Evolutionary conservation across 2,113 vertebrate species (phyloP).

Genomic region (Eurypyga helias): DNA sequence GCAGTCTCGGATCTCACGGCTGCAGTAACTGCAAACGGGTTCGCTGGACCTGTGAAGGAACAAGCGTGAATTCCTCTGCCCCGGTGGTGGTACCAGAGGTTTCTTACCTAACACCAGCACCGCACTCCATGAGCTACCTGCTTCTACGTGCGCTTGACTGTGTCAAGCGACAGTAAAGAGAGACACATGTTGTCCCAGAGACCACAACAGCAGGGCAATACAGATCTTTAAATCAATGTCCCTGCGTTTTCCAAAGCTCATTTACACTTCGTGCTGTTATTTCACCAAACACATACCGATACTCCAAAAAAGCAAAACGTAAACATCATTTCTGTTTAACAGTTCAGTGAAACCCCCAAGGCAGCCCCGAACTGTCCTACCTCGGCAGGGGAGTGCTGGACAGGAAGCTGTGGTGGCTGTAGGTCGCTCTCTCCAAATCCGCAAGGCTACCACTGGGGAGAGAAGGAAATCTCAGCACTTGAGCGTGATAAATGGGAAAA

Average conservation of each 20-base stretch:
- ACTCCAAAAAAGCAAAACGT: neutral
- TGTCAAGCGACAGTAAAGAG: neutral
- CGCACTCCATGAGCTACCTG: neutral
- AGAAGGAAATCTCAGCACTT: neutral
- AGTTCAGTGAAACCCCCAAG: neutral
- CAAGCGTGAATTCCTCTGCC: neutral
- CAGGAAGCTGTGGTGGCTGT: constrained; percentile 67
- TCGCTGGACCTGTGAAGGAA: neutral
- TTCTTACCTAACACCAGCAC: neutral
- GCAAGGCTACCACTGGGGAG: constrained; percentile 16
- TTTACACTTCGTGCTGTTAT: neutral
- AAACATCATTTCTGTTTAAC: neutral
- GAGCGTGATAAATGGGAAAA: neutral
- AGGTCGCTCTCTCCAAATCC: constrained; percentile 57
- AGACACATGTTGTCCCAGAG: neutral
- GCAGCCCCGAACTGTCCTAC: neutral
- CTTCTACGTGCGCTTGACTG: neutral
- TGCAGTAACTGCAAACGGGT: constrained; percentile 85
- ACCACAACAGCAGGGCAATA: neutral
- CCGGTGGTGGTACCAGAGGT: neutral
- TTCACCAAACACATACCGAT: neutral
- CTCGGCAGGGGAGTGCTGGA: constrained; percentile 68
- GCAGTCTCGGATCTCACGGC: constrained; percentile 81
- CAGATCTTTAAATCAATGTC: neutral
- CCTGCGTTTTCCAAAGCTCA: neutral